Evolutionary conservation across 2,797 vertebrate species (phyloP), one percentile per base, ranked within the genome.

Genomic region (Fratercula arctica): DNA sequence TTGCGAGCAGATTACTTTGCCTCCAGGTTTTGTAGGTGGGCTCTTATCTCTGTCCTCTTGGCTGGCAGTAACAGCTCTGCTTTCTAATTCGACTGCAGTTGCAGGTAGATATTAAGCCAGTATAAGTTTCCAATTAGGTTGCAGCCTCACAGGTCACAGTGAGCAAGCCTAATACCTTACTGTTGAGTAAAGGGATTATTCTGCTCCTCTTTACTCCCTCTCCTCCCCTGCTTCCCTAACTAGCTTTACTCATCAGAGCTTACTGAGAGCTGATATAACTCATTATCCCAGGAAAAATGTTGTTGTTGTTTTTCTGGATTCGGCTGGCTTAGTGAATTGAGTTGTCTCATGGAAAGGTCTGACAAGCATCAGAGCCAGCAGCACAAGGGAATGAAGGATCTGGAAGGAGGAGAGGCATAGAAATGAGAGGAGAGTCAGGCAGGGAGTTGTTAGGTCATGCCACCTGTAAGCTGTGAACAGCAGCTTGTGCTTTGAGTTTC

Each of bases 101-200:
- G 41, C 63, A 90, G 80, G 88, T 95, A 93, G 73, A 61, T 84
- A 63, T 85, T 95, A 90, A 93, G 24, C 13, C 25, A n/a, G 31
- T 72, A 1, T 25, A 81, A 89, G 46, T 68, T 94, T 90, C 43
- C 86, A 90, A 51, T 86, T 90, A 93, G 26, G 33, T 25, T 94
- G 74, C 43, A 84, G 23, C 50, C 61, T 90, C 73, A 50, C 46
- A 69, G 59, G 61, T 86, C 46, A 35, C 29, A 86, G 73, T 64
- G 83, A 91, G 46, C 25, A 24, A 39, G 46, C 46, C 76, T 91
- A 75, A 86, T 86, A 73, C 54, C 16, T 79, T 66, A 51, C 63
- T 79, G 29, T 43, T 93, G 88, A 91, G 86, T 54, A 93, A 89
- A 90, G 56, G 60, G 60, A 81, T 95, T 87, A 64, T 95, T 95